Evolutionary conservation across 2,888 invertebrate species (phyloP), one percentile per base, ranked within the genome.

Genomic region (Bedellia somnulentella): DNA sequence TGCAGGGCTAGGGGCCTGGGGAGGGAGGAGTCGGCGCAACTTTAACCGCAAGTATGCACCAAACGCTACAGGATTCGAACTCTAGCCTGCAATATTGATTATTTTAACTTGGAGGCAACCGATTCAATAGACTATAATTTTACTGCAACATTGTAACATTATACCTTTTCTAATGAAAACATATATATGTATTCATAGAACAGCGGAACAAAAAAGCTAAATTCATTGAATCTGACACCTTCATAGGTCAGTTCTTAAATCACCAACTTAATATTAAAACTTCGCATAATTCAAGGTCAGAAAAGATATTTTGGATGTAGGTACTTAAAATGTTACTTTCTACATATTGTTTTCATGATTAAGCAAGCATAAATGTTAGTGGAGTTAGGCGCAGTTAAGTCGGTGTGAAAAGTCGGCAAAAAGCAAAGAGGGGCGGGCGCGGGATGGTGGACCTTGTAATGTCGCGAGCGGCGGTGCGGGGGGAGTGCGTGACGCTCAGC

Each of bases 391-490:
- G n/a, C n/a, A n/a, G n/a, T n/a, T n/a, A n/a, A n/a, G n/a, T n/a
- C n/a, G n/a, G n/a, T n/a, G n/a, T n/a, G n/a, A n/a, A n/a, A n/a
- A n/a, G n/a, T n/a, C n/a, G n/a, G n/a, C n/a, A n/a, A n/a, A n/a
- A 35, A 46, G 63, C 51, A 54, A 47, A 52, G 57, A 57, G 32
- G 35, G 18, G 29, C 15, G 25, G 24, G 38, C 38, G 28, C 11
- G 60, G 60, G 59, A 62, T 52, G 51, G 62, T 64, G 77, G 77
- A 78, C 76, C 77, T 79, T 77, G 79, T 79, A 79, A 79, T 79
- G 79, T 76, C 77, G 76, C 77, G 73, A 66, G n/a, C n/a, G 34
- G 35, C 36, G 28, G 37, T 30, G 35, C 35, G 29, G 42, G 43
- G 35, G 40, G 29, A 36, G 31, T 73, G 67, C 67, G 64, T 73